Percentiles rank a stretch among this genome's conserved stretches.
Conservation (phyloP, 1,140 invertebrate genomes). For the Myzus persicae region DNA sequence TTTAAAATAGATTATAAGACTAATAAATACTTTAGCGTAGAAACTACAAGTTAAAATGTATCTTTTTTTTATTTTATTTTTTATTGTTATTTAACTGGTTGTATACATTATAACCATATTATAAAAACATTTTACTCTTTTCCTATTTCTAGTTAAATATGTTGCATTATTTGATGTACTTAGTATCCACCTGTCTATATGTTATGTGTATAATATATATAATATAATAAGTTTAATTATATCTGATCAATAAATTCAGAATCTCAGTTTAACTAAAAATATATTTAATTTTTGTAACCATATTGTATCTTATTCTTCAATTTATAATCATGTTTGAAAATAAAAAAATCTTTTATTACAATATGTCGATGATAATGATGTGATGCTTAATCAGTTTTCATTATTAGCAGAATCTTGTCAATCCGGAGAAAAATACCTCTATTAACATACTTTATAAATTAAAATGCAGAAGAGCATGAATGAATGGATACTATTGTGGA, state of each 20-base stretch:
- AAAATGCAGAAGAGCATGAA: not conserved
- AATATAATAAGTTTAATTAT: conserved; percentile 9
- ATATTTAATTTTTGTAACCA: not conserved
- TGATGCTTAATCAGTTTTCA: not conserved
- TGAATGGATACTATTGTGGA: not conserved
- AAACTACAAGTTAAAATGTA: too few relatives aligned
- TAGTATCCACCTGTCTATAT: not conserved
- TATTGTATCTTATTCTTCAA: not conserved
- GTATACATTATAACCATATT: not conserved
- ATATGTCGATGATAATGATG: not conserved
- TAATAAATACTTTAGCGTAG: not conserved
- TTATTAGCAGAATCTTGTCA: not conserved
- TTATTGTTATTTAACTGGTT: not conserved
- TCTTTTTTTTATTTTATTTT: not conserved
- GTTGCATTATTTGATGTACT: conserved; percentile 16
- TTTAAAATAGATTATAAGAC: not conserved
- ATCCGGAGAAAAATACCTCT: not conserved
- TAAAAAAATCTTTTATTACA: not conserved
- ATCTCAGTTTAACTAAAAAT: not conserved
- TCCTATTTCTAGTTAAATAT: not conserved
- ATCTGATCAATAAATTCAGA: not conserved
- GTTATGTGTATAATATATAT: not conserved
- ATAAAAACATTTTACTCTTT: not conserved
- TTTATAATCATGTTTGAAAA: not conserved
- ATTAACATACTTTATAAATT: not conserved